Evolutionary conservation across 64 coral and sea anemone species (phyloP).

Genomic region (Stylophora pistillata): DNA sequence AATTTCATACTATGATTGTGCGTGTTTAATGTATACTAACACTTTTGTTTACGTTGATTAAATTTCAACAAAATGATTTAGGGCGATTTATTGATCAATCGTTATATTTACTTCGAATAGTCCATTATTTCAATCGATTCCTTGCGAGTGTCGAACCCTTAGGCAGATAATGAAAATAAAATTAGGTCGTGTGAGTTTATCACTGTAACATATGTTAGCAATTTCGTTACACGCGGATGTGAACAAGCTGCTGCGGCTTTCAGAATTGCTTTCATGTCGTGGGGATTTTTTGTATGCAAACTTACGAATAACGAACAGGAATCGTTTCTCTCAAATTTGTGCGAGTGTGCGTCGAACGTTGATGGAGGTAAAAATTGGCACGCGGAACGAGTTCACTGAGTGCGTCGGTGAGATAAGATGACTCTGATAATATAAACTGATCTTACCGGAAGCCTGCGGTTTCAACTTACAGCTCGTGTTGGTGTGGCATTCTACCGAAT

Average conservation of each 20-base stretch:
- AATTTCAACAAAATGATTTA: not conserved
- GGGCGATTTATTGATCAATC: not conserved
- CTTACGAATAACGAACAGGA: not conserved
- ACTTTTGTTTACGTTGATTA: conserved; percentile 22
- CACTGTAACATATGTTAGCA: too few relatives aligned
- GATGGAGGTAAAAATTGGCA: not conserved
- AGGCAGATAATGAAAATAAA: not conserved
- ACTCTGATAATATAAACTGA: not conserved
- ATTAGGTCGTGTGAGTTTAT: not conserved
- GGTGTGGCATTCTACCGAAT: not conserved
- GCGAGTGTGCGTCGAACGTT: not conserved
- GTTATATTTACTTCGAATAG: not conserved
- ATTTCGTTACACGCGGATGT: too few relatives aligned
- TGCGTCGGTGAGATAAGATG: not conserved
- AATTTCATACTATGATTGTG: not conserved
- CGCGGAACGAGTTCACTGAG: not conserved
- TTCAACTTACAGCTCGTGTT: conserved; percentile 23
- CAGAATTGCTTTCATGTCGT: too few relatives aligned
- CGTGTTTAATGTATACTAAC: not conserved
- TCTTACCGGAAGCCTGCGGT: not conserved
- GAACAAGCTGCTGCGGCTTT: too few relatives aligned
- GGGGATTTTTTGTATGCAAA: too few relatives aligned
- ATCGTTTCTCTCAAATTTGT: not conserved
- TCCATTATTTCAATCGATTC: not conserved
- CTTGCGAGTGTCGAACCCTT: not conserved